Conservation (phyloP, 2,797 vertebrate species). For the Sternotherus odoratus region DNA sequence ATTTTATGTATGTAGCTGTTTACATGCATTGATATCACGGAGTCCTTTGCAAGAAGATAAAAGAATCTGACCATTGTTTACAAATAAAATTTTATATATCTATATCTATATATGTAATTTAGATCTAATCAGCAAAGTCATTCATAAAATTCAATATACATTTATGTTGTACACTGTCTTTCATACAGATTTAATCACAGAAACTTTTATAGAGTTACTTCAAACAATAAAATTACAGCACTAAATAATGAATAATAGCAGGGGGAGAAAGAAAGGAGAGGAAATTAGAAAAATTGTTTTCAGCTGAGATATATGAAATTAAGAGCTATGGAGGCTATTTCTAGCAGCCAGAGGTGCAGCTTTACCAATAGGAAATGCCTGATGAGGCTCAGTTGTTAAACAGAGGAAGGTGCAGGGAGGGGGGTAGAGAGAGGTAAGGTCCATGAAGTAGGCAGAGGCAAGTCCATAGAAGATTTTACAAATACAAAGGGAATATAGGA, state of each 20-base stretch:
- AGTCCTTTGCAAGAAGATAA: neutral
- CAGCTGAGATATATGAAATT: neutral
- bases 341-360: neutral
- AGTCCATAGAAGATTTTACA: neutral
- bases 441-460: neutral
- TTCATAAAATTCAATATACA: neutral
- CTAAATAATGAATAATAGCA: neutral
- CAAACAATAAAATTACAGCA: neutral
- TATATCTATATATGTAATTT: neutral
- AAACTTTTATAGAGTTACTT: neutral
- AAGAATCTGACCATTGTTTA: slow-evolving; percentile 13
- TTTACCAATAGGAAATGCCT: neutral
- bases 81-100: neutral
- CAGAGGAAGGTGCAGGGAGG: neutral
- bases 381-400: neutral
- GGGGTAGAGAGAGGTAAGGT: neutral
- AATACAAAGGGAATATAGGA: neutral
- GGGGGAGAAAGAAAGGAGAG: neutral
- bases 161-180: neutral
- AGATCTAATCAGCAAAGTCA: neutral
- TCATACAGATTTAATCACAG: neutral
- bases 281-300: neutral
- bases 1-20: neutral
- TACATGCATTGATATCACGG: neutral
- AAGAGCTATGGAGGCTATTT: neutral